Conservation (phyloP, 30 jellyfish, hydroid and myxozoan genomes). For the Catostylus mosaicus region DNA sequence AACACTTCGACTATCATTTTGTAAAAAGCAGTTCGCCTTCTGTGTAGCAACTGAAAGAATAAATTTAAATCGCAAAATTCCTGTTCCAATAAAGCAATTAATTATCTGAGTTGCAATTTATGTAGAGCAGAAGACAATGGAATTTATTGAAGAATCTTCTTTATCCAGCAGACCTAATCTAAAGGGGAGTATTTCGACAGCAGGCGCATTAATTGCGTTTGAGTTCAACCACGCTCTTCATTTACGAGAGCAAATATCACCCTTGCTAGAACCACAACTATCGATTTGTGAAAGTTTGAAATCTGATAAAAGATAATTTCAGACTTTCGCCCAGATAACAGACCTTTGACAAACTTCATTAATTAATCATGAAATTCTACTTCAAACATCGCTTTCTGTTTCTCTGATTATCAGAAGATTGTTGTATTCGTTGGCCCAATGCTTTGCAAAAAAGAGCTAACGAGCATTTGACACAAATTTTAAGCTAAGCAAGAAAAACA, state of each 20-base stretch:
- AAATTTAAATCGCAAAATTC: too few relatives aligned
- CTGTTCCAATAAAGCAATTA: too few relatives aligned
- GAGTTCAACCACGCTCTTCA: neutral
- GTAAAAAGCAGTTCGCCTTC: too few relatives aligned
- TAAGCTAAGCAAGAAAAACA: too few relatives aligned
- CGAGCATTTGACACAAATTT: too few relatives aligned
- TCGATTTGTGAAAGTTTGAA: constrained; percentile 3
- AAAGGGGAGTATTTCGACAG: neutral
- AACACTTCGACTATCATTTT: too few relatives aligned
- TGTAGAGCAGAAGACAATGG: too few relatives aligned
- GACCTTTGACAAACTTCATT: constrained; percentile 10
- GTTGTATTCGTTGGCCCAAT: neutral
- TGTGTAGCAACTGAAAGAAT: too few relatives aligned
- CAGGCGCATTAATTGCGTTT: neutral
- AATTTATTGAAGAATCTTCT: too few relatives aligned
- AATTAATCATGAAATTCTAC: constrained; percentile 5
- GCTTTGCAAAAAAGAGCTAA: neutral
- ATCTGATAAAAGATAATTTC: constrained; percentile 9
- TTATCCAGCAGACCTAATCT: too few relatives aligned
- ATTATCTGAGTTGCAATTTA: too few relatives aligned
- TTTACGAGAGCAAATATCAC: neutral
- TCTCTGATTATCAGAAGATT: neutral
- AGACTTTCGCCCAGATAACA: neutral
- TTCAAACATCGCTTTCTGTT: neutral
- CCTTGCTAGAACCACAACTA: neutral